Percentiles rank a stretch among this genome's conserved stretches.
phyloP scores from a whole-genome alignment of 2,797 vertebrate species.

The Sebastes diaconus region DNA sequence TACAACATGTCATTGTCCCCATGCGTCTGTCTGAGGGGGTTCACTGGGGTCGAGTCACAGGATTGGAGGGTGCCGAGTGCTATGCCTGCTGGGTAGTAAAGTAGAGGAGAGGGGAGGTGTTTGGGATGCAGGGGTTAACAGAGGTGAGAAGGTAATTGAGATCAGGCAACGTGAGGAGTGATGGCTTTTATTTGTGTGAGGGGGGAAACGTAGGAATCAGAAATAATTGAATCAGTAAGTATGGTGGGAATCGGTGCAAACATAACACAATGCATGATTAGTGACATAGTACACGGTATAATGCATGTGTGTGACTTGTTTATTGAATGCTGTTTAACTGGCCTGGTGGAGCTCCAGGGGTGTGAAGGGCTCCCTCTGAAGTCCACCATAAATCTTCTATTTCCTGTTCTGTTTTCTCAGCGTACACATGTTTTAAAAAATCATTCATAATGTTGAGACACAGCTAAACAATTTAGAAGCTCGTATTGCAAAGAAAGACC shows the following conservation, averaged over 20 bases:
- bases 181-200: constrained; percentile 34
- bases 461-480: neutral
- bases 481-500: neutral
- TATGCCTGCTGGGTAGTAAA: constrained; percentile 81
- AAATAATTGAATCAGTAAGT: constrained; percentile 6
- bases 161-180: constrained; percentile 65
- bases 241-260: neutral
- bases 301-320: constrained; percentile 38
- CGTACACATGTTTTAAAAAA: neutral
- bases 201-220: neutral
- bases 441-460: neutral
- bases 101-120: constrained; percentile 52
- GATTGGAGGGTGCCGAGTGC: constrained; percentile 78
- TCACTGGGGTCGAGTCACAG: constrained; percentile 57
- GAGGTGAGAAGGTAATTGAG: constrained; percentile 79
- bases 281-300: neutral
- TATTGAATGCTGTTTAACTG: constrained; percentile 34
- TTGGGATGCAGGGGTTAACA: constrained; percentile 65
- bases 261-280: neutral
- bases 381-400: constrained; percentile 59
- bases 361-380: constrained; percentile 46
- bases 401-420: constrained; percentile 44
- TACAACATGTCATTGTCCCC: constrained; percentile 61
- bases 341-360: constrained; percentile 28
- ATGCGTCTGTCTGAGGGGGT: constrained; percentile 39